Evolutionary conservation across 2,888 invertebrate species (phyloP), one percentile per base, ranked within the genome.

Genomic region (Drosophila borborema): DNA sequence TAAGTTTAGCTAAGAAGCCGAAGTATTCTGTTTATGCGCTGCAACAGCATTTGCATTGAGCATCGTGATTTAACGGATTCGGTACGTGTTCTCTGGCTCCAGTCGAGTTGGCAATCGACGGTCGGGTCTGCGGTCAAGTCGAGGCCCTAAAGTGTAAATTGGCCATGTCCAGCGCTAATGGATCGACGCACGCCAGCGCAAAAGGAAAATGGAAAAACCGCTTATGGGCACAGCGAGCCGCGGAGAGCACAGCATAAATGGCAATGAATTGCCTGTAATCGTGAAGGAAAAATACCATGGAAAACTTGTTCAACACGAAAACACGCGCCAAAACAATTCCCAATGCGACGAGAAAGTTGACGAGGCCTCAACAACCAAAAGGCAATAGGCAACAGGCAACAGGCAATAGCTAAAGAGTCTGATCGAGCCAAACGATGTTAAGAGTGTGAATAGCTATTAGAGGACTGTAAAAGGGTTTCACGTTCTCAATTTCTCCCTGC

Each of bases 291-390:
- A 82, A 64, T 61, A 51, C 46, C 72, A 71, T 71, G 73, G 70
- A 82, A 82, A 82, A 80, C 74, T 74, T 82, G 82, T 80, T 77
- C 67, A 64, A 82, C 72, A 80, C 81, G 77, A 80, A 80, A 82
- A 80, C 80, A 81, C 82, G 82, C 80, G 82, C 78, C 78, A 78
- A 78, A 78, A 77, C 80, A 76, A 80, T 80, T 80, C 66, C 79
- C 72, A 71, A 64, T 63, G 48, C 67, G 61, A 40, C 81, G 81
- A 68, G 78, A 81, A 80, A 80, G 82, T 78, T 74, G 74, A 62
- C 34, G 64, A 54, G 38, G 63, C 55, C 20, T n/a, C 20, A 43
- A 18, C 45, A 12, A 40, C 28, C 45, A 12, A 40, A 18, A 2
- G 20, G 5, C 28, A 28, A 41, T 12, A 18, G 6, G 18, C 34